Evolutionary conservation across 2,888 invertebrate species (phyloP).

Genomic region (Amitus sp.): DNA sequence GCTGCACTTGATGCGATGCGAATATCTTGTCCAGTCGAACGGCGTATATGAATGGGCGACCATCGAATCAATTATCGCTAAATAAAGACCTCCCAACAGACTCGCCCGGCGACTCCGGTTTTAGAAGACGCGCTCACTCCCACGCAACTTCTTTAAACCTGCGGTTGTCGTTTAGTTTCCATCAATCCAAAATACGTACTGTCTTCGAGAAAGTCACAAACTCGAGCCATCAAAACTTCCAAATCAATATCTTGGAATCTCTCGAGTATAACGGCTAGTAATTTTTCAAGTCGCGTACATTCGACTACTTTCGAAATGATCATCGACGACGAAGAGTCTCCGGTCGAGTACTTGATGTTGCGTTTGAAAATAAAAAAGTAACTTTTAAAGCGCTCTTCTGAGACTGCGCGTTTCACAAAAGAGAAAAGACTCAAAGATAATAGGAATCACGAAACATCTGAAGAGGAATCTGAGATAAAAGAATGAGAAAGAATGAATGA

Average conservation of each 20-base stretch:
- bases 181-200: too few species aligned
- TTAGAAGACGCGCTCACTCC: conserved; percentile 29
- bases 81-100: conserved; percentile 44
- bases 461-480: conserved; percentile 6
- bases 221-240: too few species aligned
- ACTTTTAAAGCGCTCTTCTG: conserved; percentile 21
- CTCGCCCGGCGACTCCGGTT: conserved; percentile 37
- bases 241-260: too few species aligned
- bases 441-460: conserved; percentile 7
- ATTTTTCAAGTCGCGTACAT: too few species aligned
- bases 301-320: background rate
- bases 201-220: too few species aligned
- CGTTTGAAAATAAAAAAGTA: conserved; percentile 15
- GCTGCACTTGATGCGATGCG: too few species aligned
- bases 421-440: conserved; percentile 3
- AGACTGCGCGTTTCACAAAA: conserved; percentile 8
- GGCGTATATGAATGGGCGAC: conserved; percentile 33
- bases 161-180: conserved; percentile 7
- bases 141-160: conserved; percentile 36
- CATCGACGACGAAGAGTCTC: conserved; percentile 21
- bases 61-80: conserved; percentile 51
- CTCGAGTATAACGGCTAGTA: too few species aligned
- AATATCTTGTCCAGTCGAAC: too few species aligned
- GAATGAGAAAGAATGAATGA: conserved; percentile 21
- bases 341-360: conserved; percentile 11